Conservation (phyloP, 2,797 vertebrate genomes). For the Selene dorsalis region DNA sequence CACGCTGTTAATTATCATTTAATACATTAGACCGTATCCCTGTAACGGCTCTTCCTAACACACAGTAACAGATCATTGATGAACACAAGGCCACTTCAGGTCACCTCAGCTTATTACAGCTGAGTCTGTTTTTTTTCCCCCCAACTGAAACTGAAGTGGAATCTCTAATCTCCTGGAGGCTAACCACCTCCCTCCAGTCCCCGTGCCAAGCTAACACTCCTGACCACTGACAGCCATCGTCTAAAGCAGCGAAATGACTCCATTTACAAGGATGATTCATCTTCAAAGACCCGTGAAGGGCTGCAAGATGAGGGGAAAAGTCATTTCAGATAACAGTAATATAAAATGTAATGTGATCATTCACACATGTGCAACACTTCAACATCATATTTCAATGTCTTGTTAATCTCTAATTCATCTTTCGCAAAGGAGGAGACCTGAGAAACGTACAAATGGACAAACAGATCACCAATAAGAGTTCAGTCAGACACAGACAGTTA, state of each 20-base stretch:
- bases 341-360: constrained; percentile 21
- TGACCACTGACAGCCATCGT: constrained; percentile 11
- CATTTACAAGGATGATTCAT: constrained; percentile 39
- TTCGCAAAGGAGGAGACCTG: constrained; percentile 25
- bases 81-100: background rate
- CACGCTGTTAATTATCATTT: no score
- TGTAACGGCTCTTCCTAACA: background rate
- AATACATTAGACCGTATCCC: no score
- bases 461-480: constrained; percentile 16
- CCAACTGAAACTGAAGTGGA: background rate
- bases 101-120: background rate
- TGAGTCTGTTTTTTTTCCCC: background rate
- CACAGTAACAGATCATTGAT: background rate
- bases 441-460: constrained; percentile 20
- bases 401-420: constrained; percentile 40
- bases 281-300: constrained; percentile 25
- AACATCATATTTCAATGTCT: constrained; percentile 37
- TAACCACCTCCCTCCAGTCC: background rate
- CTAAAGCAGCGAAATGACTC: constrained; percentile 29
- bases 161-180: background rate
- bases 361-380: constrained; percentile 31
- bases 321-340: constrained; percentile 32
- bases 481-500: constrained; percentile 22
- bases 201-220: background rate
- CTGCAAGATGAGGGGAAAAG: constrained; percentile 39